phyloP scores from a whole-genome alignment of 2,113 vertebrate species.

The Pedetes capensis region DNA sequence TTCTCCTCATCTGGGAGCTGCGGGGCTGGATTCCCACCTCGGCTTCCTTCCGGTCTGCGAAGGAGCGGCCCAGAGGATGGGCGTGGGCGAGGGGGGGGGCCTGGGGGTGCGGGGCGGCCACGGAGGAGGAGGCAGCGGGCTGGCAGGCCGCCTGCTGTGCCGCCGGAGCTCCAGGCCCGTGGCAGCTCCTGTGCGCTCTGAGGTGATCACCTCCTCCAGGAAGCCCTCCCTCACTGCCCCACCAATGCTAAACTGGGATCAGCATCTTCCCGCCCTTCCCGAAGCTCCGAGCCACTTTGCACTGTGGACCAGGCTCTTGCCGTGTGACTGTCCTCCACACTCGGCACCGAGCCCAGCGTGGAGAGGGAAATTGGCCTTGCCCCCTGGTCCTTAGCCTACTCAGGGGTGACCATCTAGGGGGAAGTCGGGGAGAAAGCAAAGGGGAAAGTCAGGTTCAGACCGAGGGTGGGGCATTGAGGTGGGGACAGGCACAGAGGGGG shows the following conservation, averaged over 20 bases:
- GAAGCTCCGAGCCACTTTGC: not conserved
- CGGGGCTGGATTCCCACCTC: conserved; percentile 47
- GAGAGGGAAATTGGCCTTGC: accelerated
- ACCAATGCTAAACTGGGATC: not conserved
- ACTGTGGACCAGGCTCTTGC: not conserved
- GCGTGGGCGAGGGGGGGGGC: not conserved
- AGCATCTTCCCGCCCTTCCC: not conserved
- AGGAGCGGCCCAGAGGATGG: not conserved
- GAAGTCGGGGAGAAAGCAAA: not conserved
- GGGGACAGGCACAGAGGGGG: not conserved
- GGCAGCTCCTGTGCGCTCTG: not conserved
- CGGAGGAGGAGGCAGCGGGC: too few relatives aligned
- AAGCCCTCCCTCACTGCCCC: not conserved
- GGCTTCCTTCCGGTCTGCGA: conserved; percentile 7
- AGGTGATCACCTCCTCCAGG: not conserved
- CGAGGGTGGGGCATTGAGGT: not conserved
- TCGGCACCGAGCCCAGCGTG: not conserved
- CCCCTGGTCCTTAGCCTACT: not conserved
- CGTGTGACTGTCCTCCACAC: not conserved
- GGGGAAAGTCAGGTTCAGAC: not conserved
- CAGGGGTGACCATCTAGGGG: not conserved
- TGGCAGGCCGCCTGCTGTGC: too few relatives aligned
- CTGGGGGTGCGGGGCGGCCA: not conserved
- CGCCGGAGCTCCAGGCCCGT: too few relatives aligned
- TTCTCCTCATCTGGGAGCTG: conserved; percentile 42